A percentile compares a stretch with the other conserved stretches of the same genome.
phyloP scores from a whole-genome alignment of 2,888 invertebrate genomes.

The Allacma fusca region DNA sequence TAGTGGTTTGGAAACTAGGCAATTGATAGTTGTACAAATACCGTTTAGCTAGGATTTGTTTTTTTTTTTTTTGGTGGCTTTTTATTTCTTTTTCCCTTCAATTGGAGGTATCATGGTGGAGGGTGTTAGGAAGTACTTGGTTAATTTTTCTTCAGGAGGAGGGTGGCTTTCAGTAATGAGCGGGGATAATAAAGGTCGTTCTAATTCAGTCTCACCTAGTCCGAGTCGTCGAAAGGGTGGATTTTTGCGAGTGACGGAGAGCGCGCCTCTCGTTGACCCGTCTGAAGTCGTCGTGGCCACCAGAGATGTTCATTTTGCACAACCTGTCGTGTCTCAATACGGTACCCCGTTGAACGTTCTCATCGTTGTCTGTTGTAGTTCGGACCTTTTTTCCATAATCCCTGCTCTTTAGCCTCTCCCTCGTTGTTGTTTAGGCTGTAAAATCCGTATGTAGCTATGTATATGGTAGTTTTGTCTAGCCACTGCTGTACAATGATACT shows the following conservation, averaged over 20 bases:
- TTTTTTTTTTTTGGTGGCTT: background rate
- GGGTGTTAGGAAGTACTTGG: constrained; percentile 37
- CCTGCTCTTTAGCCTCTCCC: no score
- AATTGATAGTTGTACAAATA: no score
- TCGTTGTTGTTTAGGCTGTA: no score
- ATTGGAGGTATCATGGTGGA: background rate
- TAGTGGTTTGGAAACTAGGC: no score
- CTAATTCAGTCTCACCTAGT: constrained; percentile 55
- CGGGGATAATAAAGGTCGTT: constrained; percentile 49
- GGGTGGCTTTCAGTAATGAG: constrained; percentile 49
- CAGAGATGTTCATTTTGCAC: constrained; percentile 77
- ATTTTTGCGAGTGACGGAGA: constrained; percentile 70
- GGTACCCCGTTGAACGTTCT: constrained; percentile 66
- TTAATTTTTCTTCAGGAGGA: constrained; percentile 13
- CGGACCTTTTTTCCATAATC: no score
- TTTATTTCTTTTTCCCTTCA: background rate
- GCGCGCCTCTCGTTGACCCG: constrained; percentile 72
- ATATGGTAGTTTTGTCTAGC: no score
- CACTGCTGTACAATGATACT: no score
- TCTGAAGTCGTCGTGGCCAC: constrained; percentile 78
- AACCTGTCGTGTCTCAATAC: constrained; percentile 79
- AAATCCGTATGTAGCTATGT: no score
- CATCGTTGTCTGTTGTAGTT: constrained; percentile 1
- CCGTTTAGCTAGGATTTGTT: background rate
- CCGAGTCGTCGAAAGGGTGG: constrained; percentile 63